Conservation (phyloP, 1,140 invertebrate genomes). For the Trachelipus rathkii region DNA sequence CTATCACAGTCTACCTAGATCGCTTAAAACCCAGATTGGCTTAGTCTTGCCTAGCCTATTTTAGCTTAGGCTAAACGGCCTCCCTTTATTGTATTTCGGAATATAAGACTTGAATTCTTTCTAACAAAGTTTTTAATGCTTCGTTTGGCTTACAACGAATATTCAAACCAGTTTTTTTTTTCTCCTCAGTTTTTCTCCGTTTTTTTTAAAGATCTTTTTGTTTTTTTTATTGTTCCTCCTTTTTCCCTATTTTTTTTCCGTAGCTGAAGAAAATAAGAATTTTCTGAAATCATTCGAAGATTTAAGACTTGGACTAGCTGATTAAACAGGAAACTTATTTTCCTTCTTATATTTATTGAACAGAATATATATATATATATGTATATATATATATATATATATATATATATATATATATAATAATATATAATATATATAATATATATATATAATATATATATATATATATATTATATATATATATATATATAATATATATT, state of each 20-base stretch:
- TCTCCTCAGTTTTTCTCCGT: neutral
- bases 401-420: conserved; percentile 7
- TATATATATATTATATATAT: too few relatives aligned
- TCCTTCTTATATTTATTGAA: neutral
- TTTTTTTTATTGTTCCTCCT: too few relatives aligned
- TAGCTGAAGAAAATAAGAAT: neutral
- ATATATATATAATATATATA: too few relatives aligned
- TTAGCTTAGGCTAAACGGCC: neutral
- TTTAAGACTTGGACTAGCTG: neutral
- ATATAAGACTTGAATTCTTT: neutral
- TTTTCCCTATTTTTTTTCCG: neutral
- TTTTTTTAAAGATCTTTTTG: neutral
- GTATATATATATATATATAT: conserved; percentile 21
- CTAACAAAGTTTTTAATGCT: conserved; percentile 7
- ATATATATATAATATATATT: too few relatives aligned
- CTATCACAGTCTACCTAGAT: too few relatives aligned
- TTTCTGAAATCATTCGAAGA: neutral
- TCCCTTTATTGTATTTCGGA: neutral
- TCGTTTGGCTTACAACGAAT: neutral
- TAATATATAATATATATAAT: too few relatives aligned
- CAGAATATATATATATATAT: conserved; percentile 4
- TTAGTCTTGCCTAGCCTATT: neutral
- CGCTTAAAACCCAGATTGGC: too few relatives aligned
- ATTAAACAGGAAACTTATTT: neutral
- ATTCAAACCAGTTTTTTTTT: neutral